Conservation (phyloP, 2,113 vertebrate genomes). For the Psephotus haematonotus region DNA sequence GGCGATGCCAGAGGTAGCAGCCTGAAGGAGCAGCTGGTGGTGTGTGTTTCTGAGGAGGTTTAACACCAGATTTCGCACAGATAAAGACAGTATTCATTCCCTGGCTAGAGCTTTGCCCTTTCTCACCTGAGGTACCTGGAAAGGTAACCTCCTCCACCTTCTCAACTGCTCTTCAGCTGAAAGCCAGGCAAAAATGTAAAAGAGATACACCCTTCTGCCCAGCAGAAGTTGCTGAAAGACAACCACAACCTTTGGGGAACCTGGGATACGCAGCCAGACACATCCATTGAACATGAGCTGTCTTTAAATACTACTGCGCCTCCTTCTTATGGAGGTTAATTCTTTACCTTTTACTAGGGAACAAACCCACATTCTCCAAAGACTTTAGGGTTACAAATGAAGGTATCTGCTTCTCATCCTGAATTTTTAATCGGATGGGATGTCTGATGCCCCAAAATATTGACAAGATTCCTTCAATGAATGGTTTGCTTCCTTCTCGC, state of each 20-base stretch:
- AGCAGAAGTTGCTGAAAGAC: not conserved
- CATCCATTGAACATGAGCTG: fast-evolving
- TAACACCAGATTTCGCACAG: too few species aligned
- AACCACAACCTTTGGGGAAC: not conserved
- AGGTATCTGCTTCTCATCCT: slow-evolving; percentile 85
- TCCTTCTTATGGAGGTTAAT: not conserved
- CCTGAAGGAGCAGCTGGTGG: not conserved
- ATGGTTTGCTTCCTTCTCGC: slow-evolving; percentile 71
- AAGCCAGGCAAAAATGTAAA: not conserved
- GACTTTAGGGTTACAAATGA: slow-evolving; percentile 66
- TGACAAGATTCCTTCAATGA: slow-evolving; percentile 86
- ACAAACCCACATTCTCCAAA: slow-evolving; percentile 65
- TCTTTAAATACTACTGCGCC: too few species aligned
- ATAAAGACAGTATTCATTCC: not conserved
- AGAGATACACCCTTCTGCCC: not conserved
- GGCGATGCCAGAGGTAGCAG: not conserved
- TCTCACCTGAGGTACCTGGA: too few species aligned
- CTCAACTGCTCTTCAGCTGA: not conserved
- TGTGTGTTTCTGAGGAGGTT: not conserved
- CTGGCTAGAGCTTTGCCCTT: too few species aligned
- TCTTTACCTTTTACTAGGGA: slow-evolving; percentile 79
- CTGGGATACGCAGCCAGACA: not conserved
- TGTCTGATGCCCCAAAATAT: slow-evolving; percentile 89
- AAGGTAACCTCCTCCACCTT: not conserved
- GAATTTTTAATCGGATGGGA: slow-evolving; percentile 90